phyloP scores from a whole-genome alignment of 2,113 vertebrate genomes.

The Australoheros scitulus region DNA sequence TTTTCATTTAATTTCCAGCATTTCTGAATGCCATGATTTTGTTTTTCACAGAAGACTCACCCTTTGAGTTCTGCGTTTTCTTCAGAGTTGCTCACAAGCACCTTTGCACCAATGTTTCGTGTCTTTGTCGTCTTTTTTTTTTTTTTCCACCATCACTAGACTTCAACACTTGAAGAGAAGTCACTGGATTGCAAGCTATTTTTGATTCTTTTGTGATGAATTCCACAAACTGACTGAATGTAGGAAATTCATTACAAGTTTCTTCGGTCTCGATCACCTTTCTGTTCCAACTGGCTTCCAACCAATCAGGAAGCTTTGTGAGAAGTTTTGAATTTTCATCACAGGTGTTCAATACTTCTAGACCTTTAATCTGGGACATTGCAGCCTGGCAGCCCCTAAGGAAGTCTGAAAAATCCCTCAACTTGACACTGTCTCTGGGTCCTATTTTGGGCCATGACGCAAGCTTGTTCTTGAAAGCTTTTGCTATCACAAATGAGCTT shows the following conservation, averaged over 20 bases:
- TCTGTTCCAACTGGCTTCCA: slow-evolving; percentile 5
- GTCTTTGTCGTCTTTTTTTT: slow-evolving; percentile 21
- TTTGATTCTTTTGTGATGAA: slow-evolving; percentile 5
- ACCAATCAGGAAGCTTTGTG: slow-evolving; percentile 23
- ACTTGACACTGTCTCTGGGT: slow-evolving; percentile 3
- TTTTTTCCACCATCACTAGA: neutral
- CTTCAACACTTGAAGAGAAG: slow-evolving; percentile 46
- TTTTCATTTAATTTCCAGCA: slow-evolving; percentile 15
- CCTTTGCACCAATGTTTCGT: slow-evolving; percentile 1
- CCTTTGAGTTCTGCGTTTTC: neutral
- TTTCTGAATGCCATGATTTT: neutral
- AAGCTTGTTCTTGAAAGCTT: slow-evolving; percentile 4
- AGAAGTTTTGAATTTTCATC: slow-evolving; percentile 7
- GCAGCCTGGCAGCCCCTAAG: slow-evolving; percentile 8
- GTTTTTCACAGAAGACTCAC: slow-evolving; percentile 21
- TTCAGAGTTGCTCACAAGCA: neutral
- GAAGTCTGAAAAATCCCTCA: slow-evolving; percentile 16
- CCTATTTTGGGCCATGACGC: neutral
- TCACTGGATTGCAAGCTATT: slow-evolving; percentile 42
- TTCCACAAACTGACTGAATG: slow-evolving; percentile 44
- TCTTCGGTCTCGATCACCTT: slow-evolving; percentile 19
- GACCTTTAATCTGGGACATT: neutral
- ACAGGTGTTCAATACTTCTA: slow-evolving; percentile 1
- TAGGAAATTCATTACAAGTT: slow-evolving; percentile 9
- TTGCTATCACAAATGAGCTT: neutral